Conservation (phyloP, 2,113 vertebrate genomes). For the Mustelus asterias region DNA sequence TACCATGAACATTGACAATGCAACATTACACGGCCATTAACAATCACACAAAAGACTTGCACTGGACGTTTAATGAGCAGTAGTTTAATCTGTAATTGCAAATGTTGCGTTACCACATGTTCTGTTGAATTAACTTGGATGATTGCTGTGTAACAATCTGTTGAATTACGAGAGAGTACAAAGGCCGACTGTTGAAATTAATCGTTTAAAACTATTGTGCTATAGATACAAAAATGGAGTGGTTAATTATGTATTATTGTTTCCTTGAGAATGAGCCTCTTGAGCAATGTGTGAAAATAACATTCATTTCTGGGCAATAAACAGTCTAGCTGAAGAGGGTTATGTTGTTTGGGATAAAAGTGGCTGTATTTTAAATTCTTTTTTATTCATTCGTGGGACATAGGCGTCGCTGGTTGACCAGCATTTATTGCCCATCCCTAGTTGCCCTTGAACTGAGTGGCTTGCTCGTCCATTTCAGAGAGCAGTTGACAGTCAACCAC, state of each 20-base stretch:
- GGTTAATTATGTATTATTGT: slow-evolving; percentile 19
- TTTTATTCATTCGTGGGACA: too few relatives aligned
- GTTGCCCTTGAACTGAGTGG: too few relatives aligned
- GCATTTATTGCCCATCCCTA: too few relatives aligned
- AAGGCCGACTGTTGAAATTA: slow-evolving; percentile 26
- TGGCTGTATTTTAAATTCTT: neutral
- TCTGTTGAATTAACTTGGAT: neutral
- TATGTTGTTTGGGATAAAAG: neutral
- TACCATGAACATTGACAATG: neutral
- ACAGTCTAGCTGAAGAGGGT: neutral
- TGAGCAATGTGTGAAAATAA: slow-evolving; percentile 23
- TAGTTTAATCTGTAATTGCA: slow-evolving; percentile 1
- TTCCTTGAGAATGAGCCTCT: slow-evolving; percentile 25
- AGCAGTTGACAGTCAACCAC: too few relatives aligned
- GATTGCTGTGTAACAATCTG: neutral
- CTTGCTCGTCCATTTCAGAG: too few relatives aligned
- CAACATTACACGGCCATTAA: neutral
- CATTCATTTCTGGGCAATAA: neutral
- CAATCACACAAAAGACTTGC: neutral
- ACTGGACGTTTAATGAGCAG: neutral
- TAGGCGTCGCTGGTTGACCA: too few relatives aligned
- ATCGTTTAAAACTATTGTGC: slow-evolving; percentile 16
- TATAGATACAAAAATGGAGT: neutral
- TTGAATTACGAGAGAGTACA: slow-evolving; percentile 8
- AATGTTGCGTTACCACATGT: neutral